These are phyloP conservation scores for Alsophila aescularia DNA, from an alignment of 2,888 invertebrate genomes.

Conservation along the genomic window DNA sequence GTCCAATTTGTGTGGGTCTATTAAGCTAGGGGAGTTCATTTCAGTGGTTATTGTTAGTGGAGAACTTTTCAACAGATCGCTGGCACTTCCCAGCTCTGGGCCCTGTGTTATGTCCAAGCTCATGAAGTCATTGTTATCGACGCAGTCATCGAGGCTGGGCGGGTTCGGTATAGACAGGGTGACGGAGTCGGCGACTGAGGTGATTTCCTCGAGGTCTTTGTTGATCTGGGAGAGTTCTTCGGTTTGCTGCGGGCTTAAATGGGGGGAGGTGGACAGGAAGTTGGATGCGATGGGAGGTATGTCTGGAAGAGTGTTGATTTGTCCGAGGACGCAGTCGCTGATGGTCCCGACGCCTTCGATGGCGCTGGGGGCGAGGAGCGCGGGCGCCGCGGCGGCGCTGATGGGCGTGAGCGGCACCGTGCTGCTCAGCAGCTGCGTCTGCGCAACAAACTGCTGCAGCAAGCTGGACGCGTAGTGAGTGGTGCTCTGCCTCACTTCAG, in stretches of 20 bases:
- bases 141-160: slow-evolving; percentile 76
- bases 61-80: slow-evolving; percentile 75
- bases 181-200: slow-evolving; percentile 70
- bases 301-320: slow-evolving; percentile 68
- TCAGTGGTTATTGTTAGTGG: slow-evolving; percentile 63
- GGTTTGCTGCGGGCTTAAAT: slow-evolving; percentile 78
- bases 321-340: slow-evolving; percentile 71
- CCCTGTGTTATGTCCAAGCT: slow-evolving; percentile 71
- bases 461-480: slow-evolving; percentile 89
- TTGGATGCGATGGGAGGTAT: slow-evolving; percentile 68
- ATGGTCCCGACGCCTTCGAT: slow-evolving; percentile 69
- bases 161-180: slow-evolving; percentile 71
- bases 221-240: slow-evolving; percentile 79
- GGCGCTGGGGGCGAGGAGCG: slow-evolving; percentile 56
- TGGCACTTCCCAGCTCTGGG: slow-evolving; percentile 69
- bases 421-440: slow-evolving; percentile 88
- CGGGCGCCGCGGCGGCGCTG: slow-evolving; percentile 48
- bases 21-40: slow-evolving; percentile 58
- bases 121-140: slow-evolving; percentile 79
- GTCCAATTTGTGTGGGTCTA: slow-evolving; percentile 72
- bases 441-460: slow-evolving; percentile 92
- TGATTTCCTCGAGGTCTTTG: slow-evolving; percentile 79
- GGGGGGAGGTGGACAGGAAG: slow-evolving; percentile 68
- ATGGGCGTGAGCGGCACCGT: slow-evolving; percentile 68
- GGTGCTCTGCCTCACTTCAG: slow-evolving; percentile 79